Evolutionary conservation across 1,140 invertebrate genomes (phyloP).

Genomic region (Teleopsis dalmanni): DNA sequence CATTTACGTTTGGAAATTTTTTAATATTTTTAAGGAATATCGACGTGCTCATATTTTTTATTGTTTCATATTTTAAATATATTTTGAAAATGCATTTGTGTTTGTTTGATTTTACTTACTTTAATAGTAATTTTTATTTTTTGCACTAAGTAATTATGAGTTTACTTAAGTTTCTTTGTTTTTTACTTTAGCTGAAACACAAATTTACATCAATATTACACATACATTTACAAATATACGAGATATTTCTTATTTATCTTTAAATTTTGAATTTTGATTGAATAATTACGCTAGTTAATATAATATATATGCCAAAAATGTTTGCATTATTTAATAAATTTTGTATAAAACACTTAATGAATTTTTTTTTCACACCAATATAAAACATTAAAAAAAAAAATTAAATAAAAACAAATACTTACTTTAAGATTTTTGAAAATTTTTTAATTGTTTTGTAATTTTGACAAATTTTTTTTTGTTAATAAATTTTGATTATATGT

Average conservation of each 20-base stretch:
- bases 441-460: too few species aligned
- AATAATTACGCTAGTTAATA: not conserved
- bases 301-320: constrained; percentile 7
- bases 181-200: constrained; percentile 10
- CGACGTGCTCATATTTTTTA: constrained; percentile 15
- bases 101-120: not conserved
- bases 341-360: not conserved
- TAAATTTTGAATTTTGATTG: constrained; percentile 14
- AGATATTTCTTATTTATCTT: constrained; percentile 5
- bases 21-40: constrained; percentile 16
- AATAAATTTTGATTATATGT: not conserved
- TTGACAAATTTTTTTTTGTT: too few species aligned
- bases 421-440: too few species aligned
- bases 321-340: constrained; percentile 1
- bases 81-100: constrained; percentile 5
- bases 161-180: constrained; percentile 4
- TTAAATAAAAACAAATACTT: too few species aligned
- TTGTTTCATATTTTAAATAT: constrained; percentile 5
- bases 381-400: too few species aligned
- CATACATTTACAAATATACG: constrained; percentile 6
- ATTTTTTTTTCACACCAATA: not conserved
- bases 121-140: not conserved
- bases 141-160: not conserved
- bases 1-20: too few species aligned
- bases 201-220: constrained; percentile 10